Percentiles rank a stretch among this genome's conserved stretches.
Conservation (phyloP, 2,113 vertebrate genomes). For the Galemys pyrenaicus region DNA sequence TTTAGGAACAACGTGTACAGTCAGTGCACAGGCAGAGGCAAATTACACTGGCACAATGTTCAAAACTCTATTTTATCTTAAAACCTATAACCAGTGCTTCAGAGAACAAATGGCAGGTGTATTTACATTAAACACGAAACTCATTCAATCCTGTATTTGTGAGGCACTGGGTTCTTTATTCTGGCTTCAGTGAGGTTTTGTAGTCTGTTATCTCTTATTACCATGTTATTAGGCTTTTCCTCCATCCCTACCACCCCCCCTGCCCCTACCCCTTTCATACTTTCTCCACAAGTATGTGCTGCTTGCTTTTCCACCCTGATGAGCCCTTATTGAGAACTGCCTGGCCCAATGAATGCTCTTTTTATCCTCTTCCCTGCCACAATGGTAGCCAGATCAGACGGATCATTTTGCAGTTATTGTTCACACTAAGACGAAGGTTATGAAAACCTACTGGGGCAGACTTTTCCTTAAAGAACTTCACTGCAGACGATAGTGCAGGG, state of each 20-base stretch:
- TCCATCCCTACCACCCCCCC: background rate
- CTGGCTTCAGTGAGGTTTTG: background rate
- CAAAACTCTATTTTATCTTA: slow-evolving; percentile 65
- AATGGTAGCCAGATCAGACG: background rate
- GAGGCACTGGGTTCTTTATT: slow-evolving; percentile 55
- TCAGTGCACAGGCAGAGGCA: background rate
- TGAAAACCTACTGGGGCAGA: background rate
- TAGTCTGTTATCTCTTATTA: slow-evolving; percentile 61
- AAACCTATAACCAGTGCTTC: slow-evolving; percentile 41
- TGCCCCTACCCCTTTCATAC: background rate
- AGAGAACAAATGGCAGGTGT: slow-evolving; percentile 76
- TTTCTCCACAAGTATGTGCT: background rate
- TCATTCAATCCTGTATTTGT: slow-evolving; percentile 58
- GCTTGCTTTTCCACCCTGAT: background rate
- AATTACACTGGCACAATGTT: slow-evolving; percentile 56
- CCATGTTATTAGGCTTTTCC: slow-evolving; percentile 45
- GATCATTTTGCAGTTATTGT: slow-evolving; percentile 21
- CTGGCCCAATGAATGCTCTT: background rate
- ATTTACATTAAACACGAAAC: slow-evolving; percentile 77
- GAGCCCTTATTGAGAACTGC: background rate
- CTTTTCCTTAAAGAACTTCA: background rate
- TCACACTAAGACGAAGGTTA: background rate
- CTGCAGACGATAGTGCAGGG: background rate
- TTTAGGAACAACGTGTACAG: slow-evolving; percentile 32
- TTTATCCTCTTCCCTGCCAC: background rate